A percentile compares a stretch with the other conserved stretches of the same genome.
Conservation (phyloP, 2,888 invertebrate genomes). For the Entomobrya multifasciata region DNA sequence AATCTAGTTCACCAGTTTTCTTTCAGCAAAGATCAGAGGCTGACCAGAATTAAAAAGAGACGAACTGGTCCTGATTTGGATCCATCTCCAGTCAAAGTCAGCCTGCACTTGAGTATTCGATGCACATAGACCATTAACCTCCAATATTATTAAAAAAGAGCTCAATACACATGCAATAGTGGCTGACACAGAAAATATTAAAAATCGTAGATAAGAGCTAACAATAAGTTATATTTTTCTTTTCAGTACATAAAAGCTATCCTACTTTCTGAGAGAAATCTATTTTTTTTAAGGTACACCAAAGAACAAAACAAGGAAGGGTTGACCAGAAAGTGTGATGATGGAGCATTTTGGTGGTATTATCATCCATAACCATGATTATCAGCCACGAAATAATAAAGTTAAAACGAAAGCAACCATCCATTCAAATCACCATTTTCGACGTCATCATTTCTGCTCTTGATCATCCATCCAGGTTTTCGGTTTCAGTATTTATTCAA, state of each 20-base stretch:
- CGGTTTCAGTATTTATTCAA: conserved; percentile 43
- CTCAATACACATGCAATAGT: too few relatives aligned
- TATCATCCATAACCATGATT: conserved; percentile 45
- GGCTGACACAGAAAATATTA: too few relatives aligned
- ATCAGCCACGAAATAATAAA: conserved; percentile 57
- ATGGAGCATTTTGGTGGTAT: conserved; percentile 48
- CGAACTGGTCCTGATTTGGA: background rate
- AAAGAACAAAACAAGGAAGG: too few relatives aligned
- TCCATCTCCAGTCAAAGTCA: too few relatives aligned
- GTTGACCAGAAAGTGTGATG: conserved; percentile 48
- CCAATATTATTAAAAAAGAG: too few relatives aligned
- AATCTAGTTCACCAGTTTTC: conserved; percentile 17
- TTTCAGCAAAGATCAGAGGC: background rate
- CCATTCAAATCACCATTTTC: conserved; percentile 31
- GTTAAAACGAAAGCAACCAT: conserved; percentile 37
- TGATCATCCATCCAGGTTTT: conserved; percentile 8
- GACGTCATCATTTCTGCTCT: conserved; percentile 16
- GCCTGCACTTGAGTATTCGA: too few relatives aligned
- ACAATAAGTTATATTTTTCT: too few relatives aligned
- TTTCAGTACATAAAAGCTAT: too few relatives aligned
- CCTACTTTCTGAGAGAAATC: too few relatives aligned
- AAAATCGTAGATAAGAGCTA: too few relatives aligned
- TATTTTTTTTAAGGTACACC: too few relatives aligned
- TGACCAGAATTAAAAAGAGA: conserved; percentile 20
- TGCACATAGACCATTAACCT: too few relatives aligned